Percentiles rank a stretch among this genome's conserved stretches.
Evolutionary conservation across 2,888 invertebrate genomes (phyloP).

Genomic region (Nymphalis urticae): DNA sequence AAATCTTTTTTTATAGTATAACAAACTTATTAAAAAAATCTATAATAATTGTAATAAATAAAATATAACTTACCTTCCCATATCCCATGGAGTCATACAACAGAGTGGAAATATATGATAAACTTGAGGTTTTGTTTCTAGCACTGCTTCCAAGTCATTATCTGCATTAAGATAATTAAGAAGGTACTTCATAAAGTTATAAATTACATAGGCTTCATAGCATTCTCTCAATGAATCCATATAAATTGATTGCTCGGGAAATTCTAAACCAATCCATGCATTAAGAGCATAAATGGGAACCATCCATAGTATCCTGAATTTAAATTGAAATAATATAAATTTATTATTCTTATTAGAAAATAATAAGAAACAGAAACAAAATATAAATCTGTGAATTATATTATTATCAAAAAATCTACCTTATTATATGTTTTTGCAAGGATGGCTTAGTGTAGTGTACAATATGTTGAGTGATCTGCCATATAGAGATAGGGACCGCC

Average conservation of each 20-base stretch:
- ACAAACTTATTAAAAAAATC: background rate
- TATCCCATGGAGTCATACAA: slow-evolving; percentile 94
- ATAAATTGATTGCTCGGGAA: slow-evolving; percentile 94
- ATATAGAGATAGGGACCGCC: slow-evolving; percentile 94
- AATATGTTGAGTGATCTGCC: slow-evolving; percentile 97
- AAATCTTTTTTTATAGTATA: no score
- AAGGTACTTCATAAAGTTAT: slow-evolving; percentile 98
- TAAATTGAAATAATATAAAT: background rate
- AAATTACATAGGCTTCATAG: slow-evolving; percentile 98
- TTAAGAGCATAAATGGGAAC: slow-evolving; percentile 97
- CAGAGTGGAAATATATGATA: slow-evolving; percentile 95
- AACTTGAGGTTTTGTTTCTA: slow-evolving; percentile 91
- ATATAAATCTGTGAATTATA: background rate
- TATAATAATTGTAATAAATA: background rate
- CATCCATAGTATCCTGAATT: slow-evolving; percentile 95
- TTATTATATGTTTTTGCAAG: slow-evolving; percentile 95
- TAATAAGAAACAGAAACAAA: background rate
- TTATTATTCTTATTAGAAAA: background rate
- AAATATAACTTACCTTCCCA: slow-evolving; percentile 86
- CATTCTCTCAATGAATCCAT: slow-evolving; percentile 96
- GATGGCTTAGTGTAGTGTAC: slow-evolving; percentile 95
- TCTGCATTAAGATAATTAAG: slow-evolving; percentile 94
- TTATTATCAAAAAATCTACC: slow-evolving; percentile 71
- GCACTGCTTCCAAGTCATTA: slow-evolving; percentile 90
- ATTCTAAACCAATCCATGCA: slow-evolving; percentile 95